Evolutionary conservation across 2,888 invertebrate species (phyloP).

Genomic region (Eupelmus urozonus): DNA sequence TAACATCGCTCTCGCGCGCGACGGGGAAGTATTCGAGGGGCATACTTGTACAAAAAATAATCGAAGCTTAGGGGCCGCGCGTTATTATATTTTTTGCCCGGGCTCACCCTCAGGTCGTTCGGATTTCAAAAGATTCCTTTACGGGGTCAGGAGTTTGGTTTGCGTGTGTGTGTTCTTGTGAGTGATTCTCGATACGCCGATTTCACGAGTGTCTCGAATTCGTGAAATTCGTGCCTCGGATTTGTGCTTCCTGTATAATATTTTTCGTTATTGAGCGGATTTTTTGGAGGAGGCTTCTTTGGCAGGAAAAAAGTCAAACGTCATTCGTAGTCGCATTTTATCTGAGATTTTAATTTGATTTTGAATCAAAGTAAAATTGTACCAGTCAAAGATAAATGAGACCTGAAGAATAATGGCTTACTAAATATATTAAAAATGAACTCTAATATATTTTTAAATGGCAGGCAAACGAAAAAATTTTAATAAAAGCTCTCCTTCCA

Average conservation of each 20-base stretch:
- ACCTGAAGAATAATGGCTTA: too few species aligned
- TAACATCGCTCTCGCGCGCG: constrained; percentile 35
- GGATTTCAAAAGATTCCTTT: constrained; percentile 26
- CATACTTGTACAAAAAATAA: constrained; percentile 10
- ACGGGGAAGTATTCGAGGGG: too few species aligned
- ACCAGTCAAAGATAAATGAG: too few species aligned
- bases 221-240: background rate
- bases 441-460: too few species aligned
- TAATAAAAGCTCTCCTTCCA: too few species aligned
- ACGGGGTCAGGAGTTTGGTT: background rate
- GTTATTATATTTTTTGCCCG: constrained; percentile 24
- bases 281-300: background rate
- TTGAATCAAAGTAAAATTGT: too few species aligned
- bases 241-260: too few species aligned
- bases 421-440: too few species aligned
- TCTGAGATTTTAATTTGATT: too few species aligned
- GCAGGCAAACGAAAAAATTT: too few species aligned
- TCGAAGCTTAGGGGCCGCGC: background rate
- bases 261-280: too few species aligned
- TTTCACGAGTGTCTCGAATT: background rate
- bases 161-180: background rate
- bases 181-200: background rate
- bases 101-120: background rate
- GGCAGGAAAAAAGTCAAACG: background rate
- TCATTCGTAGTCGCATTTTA: too few species aligned